Percentiles rank a stretch among this genome's conserved stretches.
phyloP scores from a whole-genome alignment of 2,888 invertebrate genomes.

The Rhagonycha lutea region DNA sequence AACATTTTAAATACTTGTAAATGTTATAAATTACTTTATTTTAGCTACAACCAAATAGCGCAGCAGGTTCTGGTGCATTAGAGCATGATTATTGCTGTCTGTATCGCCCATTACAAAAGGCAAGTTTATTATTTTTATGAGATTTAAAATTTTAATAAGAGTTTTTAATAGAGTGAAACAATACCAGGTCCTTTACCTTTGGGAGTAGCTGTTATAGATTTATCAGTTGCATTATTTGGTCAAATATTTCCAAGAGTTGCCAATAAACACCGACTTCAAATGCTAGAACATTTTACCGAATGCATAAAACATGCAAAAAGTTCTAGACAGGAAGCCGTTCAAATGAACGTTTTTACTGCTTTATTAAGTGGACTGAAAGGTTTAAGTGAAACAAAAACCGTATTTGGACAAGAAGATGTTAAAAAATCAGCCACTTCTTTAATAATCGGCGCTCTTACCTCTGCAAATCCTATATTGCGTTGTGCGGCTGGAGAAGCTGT shows the following conservation, averaged over 20 bases:
- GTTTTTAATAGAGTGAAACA: conserved; percentile 57
- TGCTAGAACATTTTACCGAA: conserved; percentile 95
- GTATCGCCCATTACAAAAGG: conserved; percentile 70
- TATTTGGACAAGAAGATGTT: conserved; percentile 87
- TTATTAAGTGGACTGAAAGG: conserved; percentile 86
- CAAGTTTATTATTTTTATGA: conserved; percentile 44
- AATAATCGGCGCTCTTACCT: conserved; percentile 77
- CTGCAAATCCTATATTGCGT: conserved; percentile 77
- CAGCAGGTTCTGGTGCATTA: conserved; percentile 92
- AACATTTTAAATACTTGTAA: background rate
- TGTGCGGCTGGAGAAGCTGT: conserved; percentile 95
- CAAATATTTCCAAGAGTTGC: conserved; percentile 93
- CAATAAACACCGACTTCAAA: conserved; percentile 94
- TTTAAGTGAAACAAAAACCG: conserved; percentile 83
- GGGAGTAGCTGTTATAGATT: conserved; percentile 95
- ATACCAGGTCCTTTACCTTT: conserved; percentile 84
- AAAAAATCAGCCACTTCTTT: conserved; percentile 81
- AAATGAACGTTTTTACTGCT: conserved; percentile 96
- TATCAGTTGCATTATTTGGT: conserved; percentile 90
- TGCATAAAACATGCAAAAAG: conserved; percentile 94
- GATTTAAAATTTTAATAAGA: background rate
- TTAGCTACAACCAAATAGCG: conserved; percentile 91
- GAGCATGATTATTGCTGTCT: conserved; percentile 96
- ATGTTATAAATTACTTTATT: conserved; percentile 25
- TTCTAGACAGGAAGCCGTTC: conserved; percentile 89